phyloP scores from a whole-genome alignment of 2,113 vertebrate genomes.

The Microtus oregoni region DNA sequence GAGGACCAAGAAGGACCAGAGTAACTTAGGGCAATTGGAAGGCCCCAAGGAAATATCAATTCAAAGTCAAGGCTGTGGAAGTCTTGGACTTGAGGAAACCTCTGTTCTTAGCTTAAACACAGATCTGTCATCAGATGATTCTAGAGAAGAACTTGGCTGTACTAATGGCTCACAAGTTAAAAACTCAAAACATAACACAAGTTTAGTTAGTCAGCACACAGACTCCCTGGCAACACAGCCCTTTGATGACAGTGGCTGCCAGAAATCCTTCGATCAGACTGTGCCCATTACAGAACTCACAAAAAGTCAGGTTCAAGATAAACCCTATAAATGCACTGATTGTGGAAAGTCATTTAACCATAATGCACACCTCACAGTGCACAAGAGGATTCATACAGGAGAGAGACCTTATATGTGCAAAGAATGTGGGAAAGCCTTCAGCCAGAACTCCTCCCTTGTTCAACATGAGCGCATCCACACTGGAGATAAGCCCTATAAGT shows the following conservation, averaged over 20 bases:
- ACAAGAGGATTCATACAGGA: conserved; percentile 73
- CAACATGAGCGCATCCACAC: conserved; percentile 81
- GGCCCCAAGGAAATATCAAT: background rate
- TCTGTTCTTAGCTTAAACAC: background rate
- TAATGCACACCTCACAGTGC: conserved; percentile 79
- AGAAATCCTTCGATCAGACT: background rate
- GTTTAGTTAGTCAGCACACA: background rate
- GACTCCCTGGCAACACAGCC: background rate
- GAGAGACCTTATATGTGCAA: conserved; percentile 76
- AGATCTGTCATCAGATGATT: background rate
- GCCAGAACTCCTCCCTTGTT: conserved; percentile 80
- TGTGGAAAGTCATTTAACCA: conserved; percentile 84
- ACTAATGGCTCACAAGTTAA: accelerated
- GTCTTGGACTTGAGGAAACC: background rate
- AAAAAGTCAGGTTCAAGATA: background rate
- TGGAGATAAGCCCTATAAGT: conserved; percentile 79
- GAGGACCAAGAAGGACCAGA: background rate
- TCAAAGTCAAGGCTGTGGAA: background rate
- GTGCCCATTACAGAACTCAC: accelerated
- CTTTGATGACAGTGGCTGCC: background rate
- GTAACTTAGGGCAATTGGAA: background rate
- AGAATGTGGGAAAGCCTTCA: conserved; percentile 82
- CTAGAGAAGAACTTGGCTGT: background rate
- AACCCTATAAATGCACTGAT: conserved; percentile 79
- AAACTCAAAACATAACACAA: background rate